These are phyloP conservation scores for Hemistola chrysoprasaria DNA, from an alignment of 2,888 invertebrate genomes.

Conservation along the genomic window DNA sequence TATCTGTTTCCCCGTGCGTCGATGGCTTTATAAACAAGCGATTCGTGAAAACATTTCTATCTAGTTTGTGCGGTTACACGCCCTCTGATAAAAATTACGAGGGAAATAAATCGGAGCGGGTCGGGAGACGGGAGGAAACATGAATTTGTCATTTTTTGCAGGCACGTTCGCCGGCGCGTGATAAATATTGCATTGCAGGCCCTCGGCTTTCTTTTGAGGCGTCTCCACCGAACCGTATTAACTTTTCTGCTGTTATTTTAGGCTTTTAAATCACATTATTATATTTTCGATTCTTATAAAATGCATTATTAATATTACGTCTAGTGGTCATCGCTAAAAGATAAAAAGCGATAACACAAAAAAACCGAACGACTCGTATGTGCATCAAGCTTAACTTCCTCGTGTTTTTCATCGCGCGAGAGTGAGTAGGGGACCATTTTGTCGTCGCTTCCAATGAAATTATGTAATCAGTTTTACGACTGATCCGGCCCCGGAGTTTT, in stretches of 20 bases:
- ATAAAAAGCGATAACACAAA: no score
- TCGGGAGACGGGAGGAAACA: constrained; percentile 57
- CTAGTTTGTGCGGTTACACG: constrained; percentile 68
- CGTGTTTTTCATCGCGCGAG: constrained; percentile 68
- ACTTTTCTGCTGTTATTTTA: constrained; percentile 51
- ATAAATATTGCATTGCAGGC: constrained; percentile 80
- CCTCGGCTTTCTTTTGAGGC: constrained; percentile 48
- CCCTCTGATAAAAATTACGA: constrained; percentile 77
- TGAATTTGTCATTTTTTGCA: constrained; percentile 81
- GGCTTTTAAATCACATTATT: no score
- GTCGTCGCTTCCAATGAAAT: constrained; percentile 73
- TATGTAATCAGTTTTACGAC: constrained; percentile 75
- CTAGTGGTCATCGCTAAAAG: no score
- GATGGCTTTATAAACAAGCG: constrained; percentile 79
- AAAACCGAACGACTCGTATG: no score
- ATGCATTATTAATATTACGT: no score
- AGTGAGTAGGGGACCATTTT: constrained; percentile 65
- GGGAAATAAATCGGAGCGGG: constrained; percentile 69
- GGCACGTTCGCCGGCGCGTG: constrained; percentile 75
- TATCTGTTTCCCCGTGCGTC: constrained; percentile 75
- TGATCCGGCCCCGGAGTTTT: constrained; percentile 61
- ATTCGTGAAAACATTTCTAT: constrained; percentile 76
- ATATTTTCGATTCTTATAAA: no score
- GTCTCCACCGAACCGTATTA: constrained; percentile 53
- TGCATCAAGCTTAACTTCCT: constrained; percentile 3